Evolutionary conservation across 2,797 vertebrate genomes (phyloP), one percentile per base, ranked within the genome.

Genomic region (Tapera naevia): DNA sequence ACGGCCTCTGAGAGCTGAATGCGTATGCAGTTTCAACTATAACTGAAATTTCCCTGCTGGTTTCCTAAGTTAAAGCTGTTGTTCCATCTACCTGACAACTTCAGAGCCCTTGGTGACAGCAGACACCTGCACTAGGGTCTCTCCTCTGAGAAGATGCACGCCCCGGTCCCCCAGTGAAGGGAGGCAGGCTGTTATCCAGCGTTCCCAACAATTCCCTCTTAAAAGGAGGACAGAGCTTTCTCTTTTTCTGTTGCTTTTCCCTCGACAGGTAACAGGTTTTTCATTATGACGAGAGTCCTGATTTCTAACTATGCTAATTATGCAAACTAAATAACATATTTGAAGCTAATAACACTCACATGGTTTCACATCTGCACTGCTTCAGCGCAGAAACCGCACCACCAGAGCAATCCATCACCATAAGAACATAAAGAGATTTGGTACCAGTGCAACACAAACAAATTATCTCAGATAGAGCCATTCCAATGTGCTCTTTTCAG

Each of bases 91-190:
- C 13, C 14, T 30, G 53, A 21, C 43, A 11, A 12, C 6, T 46
- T 50, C 18, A 33, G 33, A 94, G 65, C 30, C 30, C 28, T 43
- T 10, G 4, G 16, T 32, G 46, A 58, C 11, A 35, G 21, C 54
- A 65, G 80, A n/a, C 0, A 4, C 33, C 60, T 51, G 0, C 14
- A 41, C 4, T 19, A 17, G 0, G 0, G 50, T 13, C 30, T 39
- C 15, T 56, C 27, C 41, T 32, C 13, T 9, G 21, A 23, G 46
- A 32, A 25, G 50, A 78, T 16, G 67, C 28, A 10, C 41, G 24
- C 0, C 1, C n/a, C 5, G 7, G 32, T 30, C 33, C n/a, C 32
- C 10, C 0, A 0, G 15, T 0, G 9, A 70, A 56, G 8, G 18
- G 43, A 23, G n/a, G 19, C 24, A 61, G 58, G 46, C 33, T 2